Percentiles rank a stretch among this genome's conserved stretches.
phyloP scores from a whole-genome alignment of 2,888 invertebrate species.

The Gerris lacustris region DNA sequence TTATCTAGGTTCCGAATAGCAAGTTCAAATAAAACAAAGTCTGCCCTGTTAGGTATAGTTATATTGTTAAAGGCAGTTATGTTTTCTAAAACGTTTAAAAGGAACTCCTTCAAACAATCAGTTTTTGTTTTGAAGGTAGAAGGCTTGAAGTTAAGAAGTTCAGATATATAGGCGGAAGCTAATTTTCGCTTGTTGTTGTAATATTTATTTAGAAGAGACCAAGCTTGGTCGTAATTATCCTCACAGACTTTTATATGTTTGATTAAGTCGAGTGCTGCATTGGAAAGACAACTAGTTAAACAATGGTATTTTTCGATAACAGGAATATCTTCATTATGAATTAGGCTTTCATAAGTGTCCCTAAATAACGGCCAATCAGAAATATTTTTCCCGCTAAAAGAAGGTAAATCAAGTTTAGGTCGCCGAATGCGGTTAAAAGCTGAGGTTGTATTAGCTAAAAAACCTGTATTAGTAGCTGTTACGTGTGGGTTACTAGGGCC shows the following conservation, averaged over 20 bases:
- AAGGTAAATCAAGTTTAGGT: too few relatives aligned
- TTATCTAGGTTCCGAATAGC: too few relatives aligned
- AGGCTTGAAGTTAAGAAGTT: conserved; percentile 9
- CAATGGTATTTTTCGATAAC: conserved; percentile 2
- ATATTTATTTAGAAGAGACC: neutral
- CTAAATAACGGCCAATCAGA: conserved; percentile 1
- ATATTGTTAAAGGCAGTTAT: too few relatives aligned
- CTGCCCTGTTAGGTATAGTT: too few relatives aligned
- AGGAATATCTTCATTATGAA: neutral
- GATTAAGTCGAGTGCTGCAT: neutral
- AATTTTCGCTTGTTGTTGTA: neutral
- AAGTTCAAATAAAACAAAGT: too few relatives aligned
- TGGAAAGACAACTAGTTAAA: neutral
- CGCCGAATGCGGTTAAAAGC: too few relatives aligned
- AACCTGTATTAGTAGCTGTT: too few relatives aligned
- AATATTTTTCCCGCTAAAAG: neutral
- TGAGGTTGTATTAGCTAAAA: too few relatives aligned
- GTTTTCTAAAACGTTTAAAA: too few relatives aligned
- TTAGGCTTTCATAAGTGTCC: conserved; percentile 5
- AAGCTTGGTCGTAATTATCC: conserved; percentile 6
- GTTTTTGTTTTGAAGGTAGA: too few relatives aligned
- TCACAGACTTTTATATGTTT: neutral
- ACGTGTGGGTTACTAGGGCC: too few relatives aligned
- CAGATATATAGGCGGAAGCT: neutral
- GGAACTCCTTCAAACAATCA: too few relatives aligned